Conservation (phyloP, 2,113 vertebrate species). For the Rynchops niger region DNA sequence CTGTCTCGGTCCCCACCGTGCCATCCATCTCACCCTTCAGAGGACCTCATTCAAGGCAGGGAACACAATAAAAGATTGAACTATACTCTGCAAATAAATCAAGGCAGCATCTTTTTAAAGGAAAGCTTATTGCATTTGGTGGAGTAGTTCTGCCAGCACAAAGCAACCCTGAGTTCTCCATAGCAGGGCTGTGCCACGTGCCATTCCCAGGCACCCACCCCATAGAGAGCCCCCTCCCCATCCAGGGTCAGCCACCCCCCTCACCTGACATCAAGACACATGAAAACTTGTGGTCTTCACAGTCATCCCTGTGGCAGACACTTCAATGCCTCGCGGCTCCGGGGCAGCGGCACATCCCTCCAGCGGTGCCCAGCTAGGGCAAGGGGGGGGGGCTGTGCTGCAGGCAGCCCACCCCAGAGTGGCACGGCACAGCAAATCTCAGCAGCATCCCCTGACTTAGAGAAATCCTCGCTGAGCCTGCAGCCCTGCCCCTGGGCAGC, state of each 20-base stretch:
- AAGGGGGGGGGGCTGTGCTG: neutral
- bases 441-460: neutral
- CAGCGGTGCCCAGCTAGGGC: neutral
- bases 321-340: neutral
- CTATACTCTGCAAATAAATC: neutral
- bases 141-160: neutral
- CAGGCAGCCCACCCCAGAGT: neutral
- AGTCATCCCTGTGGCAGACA: accelerated
- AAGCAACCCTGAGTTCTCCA: neutral
- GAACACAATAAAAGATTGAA: neutral
- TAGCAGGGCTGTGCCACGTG: neutral
- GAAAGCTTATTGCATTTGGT: neutral
- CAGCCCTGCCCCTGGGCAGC: neutral
- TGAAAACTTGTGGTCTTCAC: accelerated
- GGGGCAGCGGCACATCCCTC: neutral
- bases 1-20: accelerated
- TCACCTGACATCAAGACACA: neutral
- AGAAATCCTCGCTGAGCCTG: neutral
- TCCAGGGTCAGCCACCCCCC: accelerated
- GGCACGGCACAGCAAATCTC: accelerated
- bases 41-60: neutral
- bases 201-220: neutral
- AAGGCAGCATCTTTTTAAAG: neutral
- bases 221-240: neutral
- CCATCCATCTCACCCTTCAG: neutral